Evolutionary conservation across 1,140 invertebrate species (phyloP).

Genomic region (Lucilia cuprina): DNA sequence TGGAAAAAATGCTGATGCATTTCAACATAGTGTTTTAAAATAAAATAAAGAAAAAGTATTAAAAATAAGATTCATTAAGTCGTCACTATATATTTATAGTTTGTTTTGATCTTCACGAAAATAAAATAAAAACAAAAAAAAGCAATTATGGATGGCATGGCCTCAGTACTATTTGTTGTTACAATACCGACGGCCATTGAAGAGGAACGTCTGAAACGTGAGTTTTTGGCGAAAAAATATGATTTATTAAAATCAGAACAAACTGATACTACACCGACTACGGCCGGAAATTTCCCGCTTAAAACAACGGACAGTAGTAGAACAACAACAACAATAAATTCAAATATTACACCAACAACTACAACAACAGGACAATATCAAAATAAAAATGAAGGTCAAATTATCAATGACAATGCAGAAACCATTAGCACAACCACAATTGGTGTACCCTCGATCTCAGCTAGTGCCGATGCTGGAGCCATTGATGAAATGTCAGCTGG

Average conservation of each 20-base stretch:
- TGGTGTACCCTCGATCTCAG: neutral
- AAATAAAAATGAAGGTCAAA: conserved; percentile 16
- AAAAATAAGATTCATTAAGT: too few species aligned
- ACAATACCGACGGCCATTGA: conserved; percentile 59
- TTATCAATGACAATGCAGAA: conserved; percentile 19
- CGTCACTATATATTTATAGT: neutral
- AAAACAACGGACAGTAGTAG: conserved; percentile 18
- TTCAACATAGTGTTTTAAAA: neutral
- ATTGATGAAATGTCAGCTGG: neutral
- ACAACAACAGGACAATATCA: neutral
- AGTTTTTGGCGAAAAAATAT: conserved; percentile 34
- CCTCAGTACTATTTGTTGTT: conserved; percentile 61
- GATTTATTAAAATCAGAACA: neutral
- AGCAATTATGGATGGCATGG: conserved; percentile 43
- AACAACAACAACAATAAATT: neutral
- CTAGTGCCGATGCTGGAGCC: neutral
- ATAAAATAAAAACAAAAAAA: conserved; percentile 4
- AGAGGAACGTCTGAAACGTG: conserved; percentile 49
- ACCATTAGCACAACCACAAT: conserved; percentile 1
- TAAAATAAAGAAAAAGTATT: too few species aligned
- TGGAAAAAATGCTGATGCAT: conserved; percentile 16
- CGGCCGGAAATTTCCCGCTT: neutral
- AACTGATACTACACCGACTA: neutral
- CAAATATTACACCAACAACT: conserved; percentile 25
- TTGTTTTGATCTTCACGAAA: neutral